Percentiles rank a stretch among this genome's conserved stretches.
phyloP scores from a whole-genome alignment of 2,113 vertebrate species.

The Aegithalos caudatus region DNA sequence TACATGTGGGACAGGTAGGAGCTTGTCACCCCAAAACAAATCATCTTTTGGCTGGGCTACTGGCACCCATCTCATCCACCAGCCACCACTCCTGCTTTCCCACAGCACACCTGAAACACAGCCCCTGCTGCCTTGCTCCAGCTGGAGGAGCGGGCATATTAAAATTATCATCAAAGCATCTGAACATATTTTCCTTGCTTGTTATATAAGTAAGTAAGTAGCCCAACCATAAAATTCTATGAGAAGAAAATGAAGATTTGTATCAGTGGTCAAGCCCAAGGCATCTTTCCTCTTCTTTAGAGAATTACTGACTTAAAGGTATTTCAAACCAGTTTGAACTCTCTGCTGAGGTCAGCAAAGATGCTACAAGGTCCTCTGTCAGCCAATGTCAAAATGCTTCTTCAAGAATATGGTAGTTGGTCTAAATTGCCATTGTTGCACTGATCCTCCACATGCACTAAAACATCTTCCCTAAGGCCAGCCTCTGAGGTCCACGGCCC shows the following conservation, averaged over 20 bases:
- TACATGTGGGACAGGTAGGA: neutral
- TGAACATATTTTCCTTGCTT: neutral
- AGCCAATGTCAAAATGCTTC: neutral
- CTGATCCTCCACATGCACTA: neutral
- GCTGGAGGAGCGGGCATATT: neutral
- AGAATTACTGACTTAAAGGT: neutral
- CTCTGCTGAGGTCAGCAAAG: neutral
- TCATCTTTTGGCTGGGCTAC: neutral
- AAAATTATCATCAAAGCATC: neutral
- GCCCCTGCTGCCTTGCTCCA: neutral
- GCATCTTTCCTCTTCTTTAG: neutral
- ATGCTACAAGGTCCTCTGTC: neutral
- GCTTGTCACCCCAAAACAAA: neutral
- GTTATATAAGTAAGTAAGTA: neutral
- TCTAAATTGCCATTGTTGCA: neutral
- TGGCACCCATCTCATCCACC: neutral
- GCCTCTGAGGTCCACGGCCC: fast-evolving
- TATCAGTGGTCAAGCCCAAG: neutral
- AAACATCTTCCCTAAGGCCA: neutral
- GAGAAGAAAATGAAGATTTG: neutral
- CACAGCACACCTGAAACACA: neutral
- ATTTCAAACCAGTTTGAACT: neutral
- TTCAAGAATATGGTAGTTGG: neutral
- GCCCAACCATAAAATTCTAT: neutral
- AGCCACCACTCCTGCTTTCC: neutral